Conservation (phyloP, 1,140 invertebrate genomes). For the Nasonia longicornis region DNA sequence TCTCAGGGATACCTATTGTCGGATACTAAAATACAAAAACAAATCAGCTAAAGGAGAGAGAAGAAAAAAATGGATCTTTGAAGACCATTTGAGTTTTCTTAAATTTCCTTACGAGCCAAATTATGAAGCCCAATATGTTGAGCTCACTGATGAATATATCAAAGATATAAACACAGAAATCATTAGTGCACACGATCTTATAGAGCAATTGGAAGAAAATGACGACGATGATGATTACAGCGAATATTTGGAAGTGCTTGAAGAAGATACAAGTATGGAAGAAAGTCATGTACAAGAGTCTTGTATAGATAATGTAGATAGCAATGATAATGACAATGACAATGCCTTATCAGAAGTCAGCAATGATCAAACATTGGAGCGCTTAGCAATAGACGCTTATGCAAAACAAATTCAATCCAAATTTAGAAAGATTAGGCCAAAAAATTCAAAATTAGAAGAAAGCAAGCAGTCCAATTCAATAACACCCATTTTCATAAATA, state of each 20-base stretch:
- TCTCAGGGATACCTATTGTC: constrained; percentile 64
- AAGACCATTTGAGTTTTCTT: constrained; percentile 63
- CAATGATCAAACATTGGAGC: constrained; percentile 9
- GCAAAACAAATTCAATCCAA: constrained; percentile 61
- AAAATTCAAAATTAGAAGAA: constrained; percentile 43
- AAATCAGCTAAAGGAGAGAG: constrained; percentile 60
- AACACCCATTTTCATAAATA: constrained; percentile 47
- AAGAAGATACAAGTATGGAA: constrained; percentile 49
- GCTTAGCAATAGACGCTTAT: constrained; percentile 52
- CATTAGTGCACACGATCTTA: constrained; percentile 57
- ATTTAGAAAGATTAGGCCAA: constrained; percentile 61
- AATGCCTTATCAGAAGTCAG: not conserved
- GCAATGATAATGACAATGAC: constrained; percentile 32
- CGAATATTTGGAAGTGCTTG: constrained; percentile 63
- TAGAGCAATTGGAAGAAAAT: constrained; percentile 64
- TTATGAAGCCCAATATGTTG: constrained; percentile 59
- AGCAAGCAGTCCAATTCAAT: constrained; percentile 13
- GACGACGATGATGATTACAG: constrained; percentile 63
- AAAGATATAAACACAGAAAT: constrained; percentile 59
- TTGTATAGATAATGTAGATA: constrained; percentile 25
- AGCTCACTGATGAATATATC: constrained; percentile 64
- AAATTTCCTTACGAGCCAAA: constrained; percentile 65
- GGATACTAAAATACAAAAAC: constrained; percentile 64
- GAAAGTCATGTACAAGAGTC: constrained; percentile 31
- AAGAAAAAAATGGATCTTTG: constrained; percentile 67